Base-by-base conservation (phyloP, 2,113 vertebrate species). In the Tupaia tana region DNA sequence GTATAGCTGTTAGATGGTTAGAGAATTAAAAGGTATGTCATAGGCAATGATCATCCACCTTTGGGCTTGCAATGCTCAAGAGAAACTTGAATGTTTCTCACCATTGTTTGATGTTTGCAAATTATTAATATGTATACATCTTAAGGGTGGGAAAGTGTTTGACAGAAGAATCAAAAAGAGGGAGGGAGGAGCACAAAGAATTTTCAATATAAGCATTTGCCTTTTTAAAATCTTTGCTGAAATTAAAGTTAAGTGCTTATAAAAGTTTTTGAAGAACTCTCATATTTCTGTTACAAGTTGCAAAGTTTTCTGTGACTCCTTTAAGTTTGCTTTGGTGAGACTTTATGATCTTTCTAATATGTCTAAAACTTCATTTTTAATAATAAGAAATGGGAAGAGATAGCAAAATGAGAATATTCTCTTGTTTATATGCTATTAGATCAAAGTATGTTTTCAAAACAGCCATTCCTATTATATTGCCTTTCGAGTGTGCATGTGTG, bases 101-200 rank as follows among this genome's bases (percentile, higher is more conserved):
- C 14, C 22, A 22, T 87, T 86, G 63, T 94, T 96, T 93, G 88
- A 92, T 93, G 78, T 73, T 92, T 90, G 71, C 78, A 88, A 54
- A 92, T 92, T 84, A 85, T 90, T 95, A 90, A 61, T 82, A 70
- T 75, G 82, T 96, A 56, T 59, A 71, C 20, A 58, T 71, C n/a
- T 95, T 92, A 82, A 78, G 94, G 77, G 82, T 70, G 58, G 86
- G 78, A 54, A 75, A 74, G 25, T 86, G 54, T 85, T 93, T 81
- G 74, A 90, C 29, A 64, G 61, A 96, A 96, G 34, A 81, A 88
- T 81, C 80, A 86, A 79, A 92, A 34, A 83, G 19, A 54, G 22
- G 31, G 80, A 93, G 15, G 74, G 70, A 90, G n/a, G 78, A 87
- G 43, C 29, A 90, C 59, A 84, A 86, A 86, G 31, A 14, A 14